phyloP scores from a whole-genome alignment of 2,888 invertebrate genomes.

The Chironomus tentans region DNA sequence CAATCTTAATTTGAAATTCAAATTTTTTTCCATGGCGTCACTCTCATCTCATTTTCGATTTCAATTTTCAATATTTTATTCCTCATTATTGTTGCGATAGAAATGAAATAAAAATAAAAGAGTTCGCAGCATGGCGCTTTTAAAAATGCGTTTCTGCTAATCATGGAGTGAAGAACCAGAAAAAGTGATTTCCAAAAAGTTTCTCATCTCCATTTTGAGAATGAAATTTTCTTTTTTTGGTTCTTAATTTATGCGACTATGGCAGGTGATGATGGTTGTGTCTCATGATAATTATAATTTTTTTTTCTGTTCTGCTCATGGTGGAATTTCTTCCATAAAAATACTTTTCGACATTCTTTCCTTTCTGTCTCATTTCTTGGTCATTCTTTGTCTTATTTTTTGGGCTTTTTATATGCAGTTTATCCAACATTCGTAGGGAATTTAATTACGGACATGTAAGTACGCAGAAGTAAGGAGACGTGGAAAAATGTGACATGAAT shows the following conservation, averaged over 20 bases:
- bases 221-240: not conserved
- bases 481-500: too few species aligned
- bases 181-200: not conserved
- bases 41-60: too few species aligned
- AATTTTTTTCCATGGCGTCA: too few species aligned
- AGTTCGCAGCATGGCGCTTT: not conserved
- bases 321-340: too few species aligned
- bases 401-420: too few species aligned
- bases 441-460: too few species aligned
- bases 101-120: not conserved
- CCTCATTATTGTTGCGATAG: not conserved
- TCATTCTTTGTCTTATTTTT: too few species aligned
- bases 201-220: not conserved
- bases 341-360: too few species aligned
- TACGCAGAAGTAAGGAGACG: too few species aligned
- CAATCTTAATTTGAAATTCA: not conserved
- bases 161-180: not conserved
- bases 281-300: not conserved
- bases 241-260: not conserved
- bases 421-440: too few species aligned
- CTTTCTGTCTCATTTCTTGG: too few species aligned
- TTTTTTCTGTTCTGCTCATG: too few species aligned
- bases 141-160: not conserved
- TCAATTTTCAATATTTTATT: not conserved
- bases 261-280: conserved; percentile 4